Conservation (phyloP, 2,888 invertebrate species). For the Crocallis elinguaria region DNA sequence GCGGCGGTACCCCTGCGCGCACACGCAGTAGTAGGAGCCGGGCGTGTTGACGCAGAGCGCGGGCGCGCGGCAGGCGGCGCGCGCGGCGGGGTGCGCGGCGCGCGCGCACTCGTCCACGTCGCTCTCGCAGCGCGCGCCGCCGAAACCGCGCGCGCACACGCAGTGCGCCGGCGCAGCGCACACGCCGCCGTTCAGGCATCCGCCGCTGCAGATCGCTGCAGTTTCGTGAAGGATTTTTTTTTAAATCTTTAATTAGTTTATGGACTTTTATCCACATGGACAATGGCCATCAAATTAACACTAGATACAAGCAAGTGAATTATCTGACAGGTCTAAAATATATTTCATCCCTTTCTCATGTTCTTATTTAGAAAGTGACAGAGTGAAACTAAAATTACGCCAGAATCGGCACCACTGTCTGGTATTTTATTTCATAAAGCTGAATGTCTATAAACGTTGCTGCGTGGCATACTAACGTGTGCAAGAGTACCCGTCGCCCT, state of each 20-base stretch:
- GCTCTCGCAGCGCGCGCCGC: slow-evolving; percentile 92
- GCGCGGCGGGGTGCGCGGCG: slow-evolving; percentile 86
- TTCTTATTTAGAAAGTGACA: no score
- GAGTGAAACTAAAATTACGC: no score
- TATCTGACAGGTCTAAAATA: no score
- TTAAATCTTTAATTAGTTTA: no score
- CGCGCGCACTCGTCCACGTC: slow-evolving; percentile 93
- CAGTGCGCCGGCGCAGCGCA: slow-evolving; percentile 92
- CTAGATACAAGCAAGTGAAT: no score
- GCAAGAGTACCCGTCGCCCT: slow-evolving; percentile 91
- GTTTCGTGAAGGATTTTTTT: no score
- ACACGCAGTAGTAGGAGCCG: slow-evolving; percentile 95
- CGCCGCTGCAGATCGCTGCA: slow-evolving; percentile 92
- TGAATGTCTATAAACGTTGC: no score
- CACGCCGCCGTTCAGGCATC: slow-evolving; percentile 93
- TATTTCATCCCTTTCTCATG: no score
- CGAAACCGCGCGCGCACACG: slow-evolving; percentile 92
- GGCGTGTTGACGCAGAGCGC: slow-evolving; percentile 94
- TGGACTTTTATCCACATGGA: no score
- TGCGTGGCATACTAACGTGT: slow-evolving; percentile 89
- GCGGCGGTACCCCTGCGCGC: slow-evolving; percentile 89
- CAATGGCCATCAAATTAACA: no score
- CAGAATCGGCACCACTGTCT: no score
- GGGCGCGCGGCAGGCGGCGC: slow-evolving; percentile 88
- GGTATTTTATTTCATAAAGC: no score